Evolutionary conservation across 2,797 vertebrate species (phyloP), one percentile per base, ranked within the genome.

Genomic region (Crenuchus spilurus): DNA sequence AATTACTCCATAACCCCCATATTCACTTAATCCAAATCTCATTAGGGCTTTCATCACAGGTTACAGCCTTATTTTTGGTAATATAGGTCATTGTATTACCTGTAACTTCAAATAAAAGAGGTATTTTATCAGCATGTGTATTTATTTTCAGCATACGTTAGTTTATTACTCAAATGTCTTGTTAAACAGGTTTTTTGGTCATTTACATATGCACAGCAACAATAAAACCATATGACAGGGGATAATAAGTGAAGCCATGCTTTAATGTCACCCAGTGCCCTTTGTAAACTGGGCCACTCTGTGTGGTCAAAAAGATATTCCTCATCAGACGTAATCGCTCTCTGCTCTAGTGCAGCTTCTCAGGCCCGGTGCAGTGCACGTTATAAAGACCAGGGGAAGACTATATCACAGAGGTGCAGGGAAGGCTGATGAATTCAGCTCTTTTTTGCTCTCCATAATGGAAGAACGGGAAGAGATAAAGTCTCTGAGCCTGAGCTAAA

Each of bases 371-470:
- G 18, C 55, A 46, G 26, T 13, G 26, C 16, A 48, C 42, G 31
- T 54, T 61, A 57, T 72, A 35, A 22, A 52, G 52, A 41, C 39
- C 41, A 20, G 14, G 20, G 41, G 30, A 51, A 39, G 13, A n/a
- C 52, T 37, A 49, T 72, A 49, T 72, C 44, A 66, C n/a, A 69
- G 20, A 28, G 46, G 39, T 42, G 37, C 52, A 65, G 66, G 14
- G 30, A 48, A 44, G 16, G 35, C 39, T 46, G 55, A 76, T 64
- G 35, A 63, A 49, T 71, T 72, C 30, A 75, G 61, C 33, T 62
- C 18, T 31, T 63, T 72, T 54, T 54, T 48, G 9, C n/a, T 18
- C 11, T 82, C 68, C 58, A 46, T 71, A 76, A 78, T 64, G 54
- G 55, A 62, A 49, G 31, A 70, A 76, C 28, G 44, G 11, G 20